Evolutionary conservation across 2,888 invertebrate species (phyloP).

Genomic region (Cephus sareptanus): DNA sequence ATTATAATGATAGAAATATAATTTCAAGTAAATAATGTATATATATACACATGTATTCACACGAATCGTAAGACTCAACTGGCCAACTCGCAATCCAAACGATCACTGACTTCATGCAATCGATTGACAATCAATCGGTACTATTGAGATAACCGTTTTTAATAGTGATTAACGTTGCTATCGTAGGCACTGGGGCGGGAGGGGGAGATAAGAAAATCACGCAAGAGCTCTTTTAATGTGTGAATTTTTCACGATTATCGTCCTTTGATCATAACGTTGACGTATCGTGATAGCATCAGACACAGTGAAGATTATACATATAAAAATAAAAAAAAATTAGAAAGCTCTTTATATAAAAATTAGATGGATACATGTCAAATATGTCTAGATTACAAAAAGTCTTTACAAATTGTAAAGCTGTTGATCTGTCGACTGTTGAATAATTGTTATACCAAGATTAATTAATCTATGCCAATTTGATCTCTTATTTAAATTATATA

Average conservation of each 20-base stretch:
- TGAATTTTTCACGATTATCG: not conserved
- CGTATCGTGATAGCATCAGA: not conserved
- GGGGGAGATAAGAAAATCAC: not conserved
- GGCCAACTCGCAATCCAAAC: not conserved
- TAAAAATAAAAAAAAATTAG: no score
- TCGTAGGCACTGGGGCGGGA: not conserved
- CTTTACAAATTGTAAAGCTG: fast-evolving
- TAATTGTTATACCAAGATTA: no score
- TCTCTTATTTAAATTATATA: not conserved
- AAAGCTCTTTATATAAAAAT: no score
- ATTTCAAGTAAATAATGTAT: not conserved
- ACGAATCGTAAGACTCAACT: not conserved
- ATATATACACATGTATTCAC: not conserved
- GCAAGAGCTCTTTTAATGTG: not conserved
- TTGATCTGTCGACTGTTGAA: no score
- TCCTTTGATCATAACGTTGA: not conserved
- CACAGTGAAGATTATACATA: no score
- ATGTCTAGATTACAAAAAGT: not conserved
- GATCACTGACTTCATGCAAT: not conserved
- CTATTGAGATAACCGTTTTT: not conserved
- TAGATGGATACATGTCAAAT: not conserved
- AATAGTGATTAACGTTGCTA: not conserved
- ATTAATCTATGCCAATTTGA: not conserved
- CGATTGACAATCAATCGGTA: not conserved
- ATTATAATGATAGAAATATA: not conserved